Evolutionary conservation across 2,888 invertebrate species (phyloP).

Genomic region (Tipula confusa): DNA sequence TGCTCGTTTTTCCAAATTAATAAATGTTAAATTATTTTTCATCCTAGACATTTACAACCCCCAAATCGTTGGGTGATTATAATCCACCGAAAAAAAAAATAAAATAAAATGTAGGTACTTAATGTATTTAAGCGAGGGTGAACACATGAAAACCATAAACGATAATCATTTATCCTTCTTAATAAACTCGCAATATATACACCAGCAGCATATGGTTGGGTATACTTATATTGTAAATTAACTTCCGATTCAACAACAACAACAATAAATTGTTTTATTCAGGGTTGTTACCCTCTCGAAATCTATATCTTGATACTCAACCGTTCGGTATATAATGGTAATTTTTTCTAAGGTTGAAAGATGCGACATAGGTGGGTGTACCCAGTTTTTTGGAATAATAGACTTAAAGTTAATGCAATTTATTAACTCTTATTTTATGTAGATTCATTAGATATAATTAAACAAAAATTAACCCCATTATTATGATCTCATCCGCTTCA

Average conservation of each 20-base stretch:
- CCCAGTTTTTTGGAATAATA: not conserved
- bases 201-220: not conserved
- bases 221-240: not conserved
- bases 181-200: not conserved
- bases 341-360: not conserved
- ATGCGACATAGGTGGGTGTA: not conserved
- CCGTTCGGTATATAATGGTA: not conserved
- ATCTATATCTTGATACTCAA: not conserved
- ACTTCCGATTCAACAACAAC: not conserved
- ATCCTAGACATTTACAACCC: not conserved
- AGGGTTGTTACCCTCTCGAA: not conserved
- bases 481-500: not conserved
- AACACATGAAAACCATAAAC: not conserved
- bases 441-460: not conserved
- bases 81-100: not conserved
- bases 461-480: too few relatives aligned
- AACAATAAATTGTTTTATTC: not conserved
- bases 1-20: not conserved
- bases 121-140: not conserved
- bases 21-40: not conserved
- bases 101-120: too few relatives aligned
- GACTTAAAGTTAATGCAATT: not conserved
- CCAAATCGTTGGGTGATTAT: not conserved
- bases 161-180: slow-evolving; percentile 20
- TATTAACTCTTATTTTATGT: not conserved